Evolutionary conservation across 2,888 invertebrate species (phyloP).

Genomic region (Leucoma salicis): DNA sequence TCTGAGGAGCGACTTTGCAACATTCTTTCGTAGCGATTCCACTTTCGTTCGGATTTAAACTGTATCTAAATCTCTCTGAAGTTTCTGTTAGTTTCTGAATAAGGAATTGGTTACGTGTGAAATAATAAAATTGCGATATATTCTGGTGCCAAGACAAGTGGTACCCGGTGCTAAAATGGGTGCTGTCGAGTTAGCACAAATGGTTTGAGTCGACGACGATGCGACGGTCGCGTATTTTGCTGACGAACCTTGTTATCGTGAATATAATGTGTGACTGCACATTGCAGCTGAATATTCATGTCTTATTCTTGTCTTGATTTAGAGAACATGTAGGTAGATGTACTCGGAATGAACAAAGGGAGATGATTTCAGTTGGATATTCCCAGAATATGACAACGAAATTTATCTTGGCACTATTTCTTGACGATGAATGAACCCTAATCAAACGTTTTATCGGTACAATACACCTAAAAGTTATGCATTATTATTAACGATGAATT

Average conservation of each 20-base stretch:
- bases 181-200: conserved; percentile 55
- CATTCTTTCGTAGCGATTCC: conserved; percentile 14
- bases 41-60: conserved; percentile 21
- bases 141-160: conserved; percentile 53
- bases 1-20: conserved; percentile 15
- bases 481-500: too few relatives aligned
- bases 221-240: conserved; percentile 52
- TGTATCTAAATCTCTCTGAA: conserved; percentile 19
- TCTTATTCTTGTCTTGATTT: conserved; percentile 52
- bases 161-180: conserved; percentile 25
- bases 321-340: conserved; percentile 24
- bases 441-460: too few relatives aligned
- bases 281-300: conserved; percentile 73
- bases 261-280: conserved; percentile 62
- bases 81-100: conserved; percentile 12
- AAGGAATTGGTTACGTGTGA: conserved; percentile 16
- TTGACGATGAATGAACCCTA: not conserved
- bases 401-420: not conserved
- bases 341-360: too few relatives aligned
- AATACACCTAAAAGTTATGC: too few relatives aligned
- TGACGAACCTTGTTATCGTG: conserved; percentile 78
- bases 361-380: too few relatives aligned
- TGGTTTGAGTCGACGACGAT: conserved; percentile 38
- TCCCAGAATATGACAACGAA: not conserved
- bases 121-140: conserved; percentile 35